Conservation (phyloP, 2,797 vertebrate genomes). For the Pogonophryne albipinna region DNA sequence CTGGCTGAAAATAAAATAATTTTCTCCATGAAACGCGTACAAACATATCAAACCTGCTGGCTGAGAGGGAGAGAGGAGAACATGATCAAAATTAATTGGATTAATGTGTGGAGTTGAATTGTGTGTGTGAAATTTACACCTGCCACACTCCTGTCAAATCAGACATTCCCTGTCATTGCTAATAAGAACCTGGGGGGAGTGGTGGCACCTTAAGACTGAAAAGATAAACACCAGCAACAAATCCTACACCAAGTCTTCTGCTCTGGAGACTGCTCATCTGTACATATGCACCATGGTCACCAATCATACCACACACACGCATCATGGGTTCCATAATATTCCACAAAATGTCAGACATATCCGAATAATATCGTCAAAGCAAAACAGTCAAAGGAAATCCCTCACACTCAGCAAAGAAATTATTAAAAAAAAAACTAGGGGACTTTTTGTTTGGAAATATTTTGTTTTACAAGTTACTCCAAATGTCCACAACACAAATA, state of each 20-base stretch:
- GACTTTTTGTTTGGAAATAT: not conserved
- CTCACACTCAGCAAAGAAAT: not conserved
- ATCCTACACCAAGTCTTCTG: constrained; percentile 13
- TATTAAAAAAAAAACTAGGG: not conserved
- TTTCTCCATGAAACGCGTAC: not conserved
- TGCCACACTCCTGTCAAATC: constrained; percentile 76
- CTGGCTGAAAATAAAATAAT: not conserved
- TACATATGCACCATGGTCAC: not conserved
- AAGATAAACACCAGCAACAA: constrained; percentile 54
- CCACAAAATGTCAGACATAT: not conserved
- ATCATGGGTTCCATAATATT: not conserved
- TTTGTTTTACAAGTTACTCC: not conserved
- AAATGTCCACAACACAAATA: not conserved
- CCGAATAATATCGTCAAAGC: not conserved
- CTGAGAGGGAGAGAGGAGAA: constrained; percentile 42
- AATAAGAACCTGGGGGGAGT: constrained; percentile 73
- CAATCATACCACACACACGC: not conserved
- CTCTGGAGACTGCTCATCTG: constrained; percentile 8
- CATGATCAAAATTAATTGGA: constrained; percentile 81
- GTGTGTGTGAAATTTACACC: constrained; percentile 83
- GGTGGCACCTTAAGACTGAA: constrained; percentile 39
- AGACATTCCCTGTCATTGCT: constrained; percentile 70
- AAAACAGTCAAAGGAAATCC: not conserved
- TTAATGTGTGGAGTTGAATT: constrained; percentile 70
- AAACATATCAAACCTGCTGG: constrained; percentile 16